Conservation (phyloP, 2,888 invertebrate genomes). For the Torymus auratus region DNA sequence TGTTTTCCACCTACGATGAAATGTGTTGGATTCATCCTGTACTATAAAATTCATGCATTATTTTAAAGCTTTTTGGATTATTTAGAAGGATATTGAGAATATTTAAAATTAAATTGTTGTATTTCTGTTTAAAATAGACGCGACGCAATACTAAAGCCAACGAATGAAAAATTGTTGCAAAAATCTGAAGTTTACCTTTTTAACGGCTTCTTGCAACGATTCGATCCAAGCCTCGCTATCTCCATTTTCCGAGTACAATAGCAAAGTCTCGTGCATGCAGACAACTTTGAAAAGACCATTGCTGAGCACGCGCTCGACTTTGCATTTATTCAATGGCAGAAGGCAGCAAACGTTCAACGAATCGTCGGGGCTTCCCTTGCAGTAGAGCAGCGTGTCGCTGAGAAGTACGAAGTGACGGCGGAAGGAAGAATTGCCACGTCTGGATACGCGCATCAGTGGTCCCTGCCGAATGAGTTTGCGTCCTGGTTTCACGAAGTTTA, state of each 20-base stretch:
- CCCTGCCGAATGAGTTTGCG: constrained; percentile 85
- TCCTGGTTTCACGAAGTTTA: constrained; percentile 83
- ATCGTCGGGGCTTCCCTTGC: constrained; percentile 81
- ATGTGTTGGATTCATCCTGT: too few relatives aligned
- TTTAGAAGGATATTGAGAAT: too few relatives aligned
- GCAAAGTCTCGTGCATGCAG: constrained; percentile 80
- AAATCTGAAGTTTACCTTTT: constrained; percentile 70
- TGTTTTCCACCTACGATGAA: too few relatives aligned
- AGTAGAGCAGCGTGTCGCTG: constrained; percentile 86
- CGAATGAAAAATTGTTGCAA: not conserved
- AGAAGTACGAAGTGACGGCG: constrained; percentile 83
- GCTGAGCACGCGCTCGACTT: constrained; percentile 80
- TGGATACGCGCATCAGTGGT: constrained; percentile 79
- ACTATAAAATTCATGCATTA: too few relatives aligned
- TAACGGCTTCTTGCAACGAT: constrained; percentile 79
- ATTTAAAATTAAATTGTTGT: too few relatives aligned
- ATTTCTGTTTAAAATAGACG: too few relatives aligned
- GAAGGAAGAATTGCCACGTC: constrained; percentile 74
- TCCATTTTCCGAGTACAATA: constrained; percentile 79
- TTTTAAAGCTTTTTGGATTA: too few relatives aligned
- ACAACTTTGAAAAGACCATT: constrained; percentile 81
- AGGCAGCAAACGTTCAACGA: constrained; percentile 83
- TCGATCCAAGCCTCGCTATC: constrained; percentile 80
- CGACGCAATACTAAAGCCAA: not conserved
- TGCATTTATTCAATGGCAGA: constrained; percentile 84